phyloP scores from a whole-genome alignment of 2,113 vertebrate species.

The Camelus dromedarius region DNA sequence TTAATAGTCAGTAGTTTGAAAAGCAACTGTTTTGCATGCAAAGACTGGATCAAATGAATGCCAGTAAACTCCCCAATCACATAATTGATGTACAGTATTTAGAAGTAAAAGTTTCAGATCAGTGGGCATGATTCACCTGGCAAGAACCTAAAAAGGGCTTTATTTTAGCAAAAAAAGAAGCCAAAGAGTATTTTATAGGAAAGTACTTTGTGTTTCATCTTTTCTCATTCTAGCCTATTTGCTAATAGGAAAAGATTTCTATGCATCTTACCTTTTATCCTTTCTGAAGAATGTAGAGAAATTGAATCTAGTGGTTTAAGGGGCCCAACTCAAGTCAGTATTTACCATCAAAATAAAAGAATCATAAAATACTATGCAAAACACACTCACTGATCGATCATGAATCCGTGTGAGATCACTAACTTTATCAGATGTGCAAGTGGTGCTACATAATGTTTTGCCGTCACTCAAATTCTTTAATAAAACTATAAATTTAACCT shows the following conservation, averaged over 20 bases:
- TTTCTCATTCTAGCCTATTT: constrained; percentile 6
- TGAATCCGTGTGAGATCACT: background rate
- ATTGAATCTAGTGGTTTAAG: background rate
- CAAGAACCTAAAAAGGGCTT: constrained; percentile 48
- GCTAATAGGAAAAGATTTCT: background rate
- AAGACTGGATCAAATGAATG: constrained; percentile 59
- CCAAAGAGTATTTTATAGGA: constrained; percentile 18
- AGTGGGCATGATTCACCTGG: constrained; percentile 61
- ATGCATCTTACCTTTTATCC: background rate
- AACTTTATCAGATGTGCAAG: background rate
- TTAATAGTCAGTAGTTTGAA: constrained; percentile 55
- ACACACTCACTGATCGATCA: background rate
- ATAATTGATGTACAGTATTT: constrained; percentile 71
- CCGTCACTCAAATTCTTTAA: background rate
- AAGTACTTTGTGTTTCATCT: constrained; percentile 63
- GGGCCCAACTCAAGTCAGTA: background rate
- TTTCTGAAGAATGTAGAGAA: background rate
- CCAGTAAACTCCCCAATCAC: constrained; percentile 57
- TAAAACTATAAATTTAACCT: background rate
- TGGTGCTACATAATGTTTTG: background rate
- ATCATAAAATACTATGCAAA: background rate
- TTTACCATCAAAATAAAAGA: background rate
- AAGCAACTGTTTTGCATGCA: constrained; percentile 69
- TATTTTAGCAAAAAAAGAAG: background rate
- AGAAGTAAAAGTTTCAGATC: constrained; percentile 64